These are phyloP conservation scores for Halcyon malimbica DNA, from an alignment of 2,113 vertebrate species.

Conservation along the genomic window DNA sequence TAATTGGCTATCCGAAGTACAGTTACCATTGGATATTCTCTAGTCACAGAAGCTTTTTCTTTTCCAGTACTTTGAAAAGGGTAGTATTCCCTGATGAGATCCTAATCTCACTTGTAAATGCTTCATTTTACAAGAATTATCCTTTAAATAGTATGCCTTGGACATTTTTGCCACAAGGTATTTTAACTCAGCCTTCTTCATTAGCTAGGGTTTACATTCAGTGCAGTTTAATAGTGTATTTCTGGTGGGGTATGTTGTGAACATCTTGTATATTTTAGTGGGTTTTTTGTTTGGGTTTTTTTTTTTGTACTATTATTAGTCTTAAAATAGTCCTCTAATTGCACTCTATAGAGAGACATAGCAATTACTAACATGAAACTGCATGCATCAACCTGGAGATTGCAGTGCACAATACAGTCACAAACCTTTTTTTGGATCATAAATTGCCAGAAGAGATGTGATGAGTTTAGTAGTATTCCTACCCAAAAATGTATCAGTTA, in stretches of 20 bases:
- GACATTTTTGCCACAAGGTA: background rate
- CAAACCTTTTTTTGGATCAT: background rate
- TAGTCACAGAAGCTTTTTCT: background rate
- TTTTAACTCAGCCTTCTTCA: background rate
- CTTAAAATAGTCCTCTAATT: conserved; percentile 33
- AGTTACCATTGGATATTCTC: background rate
- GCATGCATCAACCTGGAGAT: background rate
- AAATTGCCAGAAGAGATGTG: background rate
- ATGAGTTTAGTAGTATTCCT: background rate
- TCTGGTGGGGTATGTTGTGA: background rate
- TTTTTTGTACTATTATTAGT: background rate
- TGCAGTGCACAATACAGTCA: background rate
- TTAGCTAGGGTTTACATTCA: background rate
- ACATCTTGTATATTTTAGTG: background rate
- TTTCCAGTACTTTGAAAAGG: background rate
- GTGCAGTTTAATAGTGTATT: background rate
- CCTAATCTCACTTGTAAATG: background rate
- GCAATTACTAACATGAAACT: background rate
- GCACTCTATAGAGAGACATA: background rate
- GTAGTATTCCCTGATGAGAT: background rate
- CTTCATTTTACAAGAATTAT: background rate
- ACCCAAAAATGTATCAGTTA: background rate
- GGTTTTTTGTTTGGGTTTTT: too few species aligned
- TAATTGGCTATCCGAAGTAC: background rate
- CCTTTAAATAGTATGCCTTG: background rate